Evolutionary conservation across 1,140 invertebrate species (phyloP).

Genomic region (Drosophila ironensis): DNA sequence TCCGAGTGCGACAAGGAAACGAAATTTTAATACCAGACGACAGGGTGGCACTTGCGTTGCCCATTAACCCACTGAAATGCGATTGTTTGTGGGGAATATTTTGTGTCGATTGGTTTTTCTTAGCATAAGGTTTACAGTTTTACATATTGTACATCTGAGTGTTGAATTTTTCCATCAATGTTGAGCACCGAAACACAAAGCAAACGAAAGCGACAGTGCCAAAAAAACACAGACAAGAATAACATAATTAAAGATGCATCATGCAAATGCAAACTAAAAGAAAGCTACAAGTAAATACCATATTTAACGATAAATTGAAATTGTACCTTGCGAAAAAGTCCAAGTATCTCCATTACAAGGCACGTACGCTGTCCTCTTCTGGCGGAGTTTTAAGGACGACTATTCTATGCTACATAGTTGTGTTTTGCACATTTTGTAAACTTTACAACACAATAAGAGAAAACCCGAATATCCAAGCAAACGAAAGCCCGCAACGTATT

Average conservation of each 20-base stretch:
- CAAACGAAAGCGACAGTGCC: slow-evolving; percentile 56
- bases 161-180: slow-evolving; percentile 74
- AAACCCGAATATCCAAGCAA: slow-evolving; percentile 33
- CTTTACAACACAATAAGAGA: slow-evolving; percentile 63
- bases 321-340: slow-evolving; percentile 66
- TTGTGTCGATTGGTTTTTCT: slow-evolving; percentile 30
- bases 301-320: slow-evolving; percentile 44
- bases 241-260: background rate
- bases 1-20: slow-evolving; percentile 2
- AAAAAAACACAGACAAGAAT: slow-evolving; percentile 34
- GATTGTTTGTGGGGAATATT: slow-evolving; percentile 15
- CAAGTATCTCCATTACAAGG: slow-evolving; percentile 6
- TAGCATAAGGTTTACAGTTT: slow-evolving; percentile 55
- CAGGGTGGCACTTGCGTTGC: too few species aligned
- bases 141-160: slow-evolving; percentile 72
- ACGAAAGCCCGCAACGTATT: slow-evolving; percentile 43
- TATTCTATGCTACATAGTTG: slow-evolving; percentile 63
- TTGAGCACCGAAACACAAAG: slow-evolving; percentile 50
- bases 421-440: slow-evolving; percentile 80
- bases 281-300: too few species aligned
- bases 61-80: background rate
- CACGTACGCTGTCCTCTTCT: slow-evolving; percentile 22
- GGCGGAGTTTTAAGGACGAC: slow-evolving; percentile 31
- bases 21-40: slow-evolving; percentile 2
- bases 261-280: slow-evolving; percentile 9